A percentile compares a stretch with the other conserved stretches of the same genome.
Evolutionary conservation across 2,113 vertebrate genomes (phyloP).

Genomic region (Carassius carassius): DNA sequence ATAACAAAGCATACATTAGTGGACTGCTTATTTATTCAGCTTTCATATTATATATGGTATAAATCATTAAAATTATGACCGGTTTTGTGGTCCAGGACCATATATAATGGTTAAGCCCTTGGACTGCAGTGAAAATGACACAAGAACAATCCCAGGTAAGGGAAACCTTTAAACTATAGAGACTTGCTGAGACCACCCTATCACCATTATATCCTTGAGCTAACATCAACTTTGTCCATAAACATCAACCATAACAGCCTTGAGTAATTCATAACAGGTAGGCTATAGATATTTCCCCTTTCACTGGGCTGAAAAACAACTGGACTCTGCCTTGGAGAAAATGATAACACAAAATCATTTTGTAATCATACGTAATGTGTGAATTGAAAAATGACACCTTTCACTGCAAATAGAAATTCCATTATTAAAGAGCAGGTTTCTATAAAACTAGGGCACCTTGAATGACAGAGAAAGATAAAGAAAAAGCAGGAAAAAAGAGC

Average conservation of each 20-base stretch:
- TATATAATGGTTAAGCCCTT: background rate
- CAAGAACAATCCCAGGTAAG: too few relatives aligned
- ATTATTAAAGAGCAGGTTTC: constrained; percentile 28
- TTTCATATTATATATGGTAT: too few relatives aligned
- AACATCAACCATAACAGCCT: background rate
- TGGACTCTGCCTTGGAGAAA: background rate
- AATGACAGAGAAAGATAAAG: background rate
- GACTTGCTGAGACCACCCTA: background rate
- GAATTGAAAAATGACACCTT: constrained; percentile 34
- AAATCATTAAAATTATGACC: too few relatives aligned
- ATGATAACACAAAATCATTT: background rate
- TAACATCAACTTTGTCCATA: background rate
- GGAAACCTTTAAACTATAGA: constrained; percentile 1
- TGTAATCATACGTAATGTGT: background rate
- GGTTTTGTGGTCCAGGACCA: too few relatives aligned
- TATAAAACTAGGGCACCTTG: constrained; percentile 33
- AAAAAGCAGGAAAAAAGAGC: constrained; percentile 21
- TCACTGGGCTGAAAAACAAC: background rate
- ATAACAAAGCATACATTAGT: too few relatives aligned
- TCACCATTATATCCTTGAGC: background rate
- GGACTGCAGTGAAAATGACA: background rate
- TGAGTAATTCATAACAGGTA: background rate
- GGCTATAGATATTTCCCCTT: background rate
- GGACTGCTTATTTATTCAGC: too few relatives aligned
- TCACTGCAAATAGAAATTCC: constrained; percentile 20